phyloP scores from a whole-genome alignment of 2,113 vertebrate species.

The Eidolon helvum region DNA sequence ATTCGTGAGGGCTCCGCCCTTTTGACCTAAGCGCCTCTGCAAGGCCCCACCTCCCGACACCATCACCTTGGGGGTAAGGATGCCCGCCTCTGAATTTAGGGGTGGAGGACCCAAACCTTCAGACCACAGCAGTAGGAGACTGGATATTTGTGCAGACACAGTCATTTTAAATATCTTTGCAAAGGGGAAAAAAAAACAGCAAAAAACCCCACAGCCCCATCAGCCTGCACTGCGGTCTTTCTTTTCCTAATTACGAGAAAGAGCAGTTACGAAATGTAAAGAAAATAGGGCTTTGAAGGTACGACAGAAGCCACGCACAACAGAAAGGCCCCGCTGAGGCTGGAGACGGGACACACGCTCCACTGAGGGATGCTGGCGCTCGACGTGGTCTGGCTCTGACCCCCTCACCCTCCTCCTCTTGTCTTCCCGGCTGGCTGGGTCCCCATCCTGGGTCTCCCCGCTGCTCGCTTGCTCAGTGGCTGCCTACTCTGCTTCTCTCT shows the following conservation, averaged over 20 bases:
- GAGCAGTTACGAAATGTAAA: neutral
- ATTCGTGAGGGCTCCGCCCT: neutral
- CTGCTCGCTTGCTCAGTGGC: neutral
- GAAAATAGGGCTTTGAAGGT: neutral
- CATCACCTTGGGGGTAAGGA: neutral
- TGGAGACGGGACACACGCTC: fast-evolving
- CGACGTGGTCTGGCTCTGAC: fast-evolving
- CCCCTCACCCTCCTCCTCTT: neutral
- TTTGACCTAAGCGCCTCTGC: neutral
- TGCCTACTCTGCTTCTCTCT: neutral
- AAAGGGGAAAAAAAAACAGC: neutral
- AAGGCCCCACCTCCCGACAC: neutral
- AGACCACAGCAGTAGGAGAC: neutral
- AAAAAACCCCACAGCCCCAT: neutral
- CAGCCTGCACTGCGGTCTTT: neutral
- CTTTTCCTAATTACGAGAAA: neutral
- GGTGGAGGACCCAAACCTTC: neutral
- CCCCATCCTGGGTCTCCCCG: too few relatives aligned
- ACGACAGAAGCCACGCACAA: fast-evolving
- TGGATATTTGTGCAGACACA: neutral
- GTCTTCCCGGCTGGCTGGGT: too few relatives aligned
- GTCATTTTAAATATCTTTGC: neutral
- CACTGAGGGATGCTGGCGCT: fast-evolving
- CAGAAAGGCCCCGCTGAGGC: neutral
- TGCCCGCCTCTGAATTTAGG: neutral